Evolutionary conservation across 2,888 invertebrate species (phyloP).

Genomic region (Agrotis clavis): DNA sequence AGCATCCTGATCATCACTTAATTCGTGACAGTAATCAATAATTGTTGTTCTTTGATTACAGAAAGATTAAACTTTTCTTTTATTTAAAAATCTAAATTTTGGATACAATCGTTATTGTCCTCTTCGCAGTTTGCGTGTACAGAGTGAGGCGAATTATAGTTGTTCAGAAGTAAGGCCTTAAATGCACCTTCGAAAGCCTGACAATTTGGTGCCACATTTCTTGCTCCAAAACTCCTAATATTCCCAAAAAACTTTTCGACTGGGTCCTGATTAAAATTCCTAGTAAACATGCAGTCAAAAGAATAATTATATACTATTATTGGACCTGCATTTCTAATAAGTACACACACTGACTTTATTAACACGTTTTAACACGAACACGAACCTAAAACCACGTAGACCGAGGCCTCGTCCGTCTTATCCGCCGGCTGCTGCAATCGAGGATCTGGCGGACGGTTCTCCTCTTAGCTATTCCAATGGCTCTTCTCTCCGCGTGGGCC

Average conservation of each 20-base stretch:
- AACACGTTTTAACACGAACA: no score
- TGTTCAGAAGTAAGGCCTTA: constrained; percentile 10
- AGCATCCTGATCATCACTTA: no score
- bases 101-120: not conserved
- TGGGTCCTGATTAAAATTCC: not conserved
- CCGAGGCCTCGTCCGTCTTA: no score
- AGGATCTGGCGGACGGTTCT: no score
- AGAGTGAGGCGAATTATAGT: constrained; percentile 1
- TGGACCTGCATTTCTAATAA: no score
- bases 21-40: no score
- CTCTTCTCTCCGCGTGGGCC: no score
- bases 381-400: no score
- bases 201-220: constrained; percentile 2
- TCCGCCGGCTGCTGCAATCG: no score
- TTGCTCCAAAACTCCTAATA: constrained; percentile 4
- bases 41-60: no score
- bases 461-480: no score
- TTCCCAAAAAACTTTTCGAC: constrained; percentile 5
- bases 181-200: constrained; percentile 9
- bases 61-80: not conserved
- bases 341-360: no score
- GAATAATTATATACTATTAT: not conserved
- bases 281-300: constrained; percentile 11
- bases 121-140: not conserved
- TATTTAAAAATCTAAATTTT: constrained; percentile 2